phyloP scores from a whole-genome alignment of 2,113 vertebrate species.

The Nothoprocta perdicaria region DNA sequence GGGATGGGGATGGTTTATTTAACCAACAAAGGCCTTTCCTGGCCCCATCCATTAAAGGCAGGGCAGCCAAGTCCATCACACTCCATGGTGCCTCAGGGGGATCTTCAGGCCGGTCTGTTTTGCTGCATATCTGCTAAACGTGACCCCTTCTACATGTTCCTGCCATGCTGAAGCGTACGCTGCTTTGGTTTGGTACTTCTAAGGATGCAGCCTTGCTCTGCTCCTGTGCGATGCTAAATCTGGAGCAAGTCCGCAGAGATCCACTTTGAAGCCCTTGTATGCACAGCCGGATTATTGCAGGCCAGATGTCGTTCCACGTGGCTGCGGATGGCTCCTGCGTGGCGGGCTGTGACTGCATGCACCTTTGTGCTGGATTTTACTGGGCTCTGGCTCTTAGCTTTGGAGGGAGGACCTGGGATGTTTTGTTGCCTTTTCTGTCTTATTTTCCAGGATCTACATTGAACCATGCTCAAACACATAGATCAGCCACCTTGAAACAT shows the following conservation, averaged over 20 bases:
- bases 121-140: not conserved
- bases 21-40: not conserved
- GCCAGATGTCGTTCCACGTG: slow-evolving; percentile 43
- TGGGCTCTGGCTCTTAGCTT: not conserved
- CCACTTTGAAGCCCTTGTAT: not conserved
- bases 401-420: rapidly evolving
- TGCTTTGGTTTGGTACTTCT: not conserved
- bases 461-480: rapidly evolving
- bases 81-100: rapidly evolving
- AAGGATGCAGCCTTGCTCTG: not conserved
- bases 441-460: not conserved
- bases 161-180: not conserved
- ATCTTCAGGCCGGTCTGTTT: not conserved
- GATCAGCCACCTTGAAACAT: not conserved
- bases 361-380: not conserved
- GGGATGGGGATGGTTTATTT: not conserved
- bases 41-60: rapidly evolving
- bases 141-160: not conserved
- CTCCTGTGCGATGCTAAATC: slow-evolving; percentile 21
- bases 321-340: rapidly evolving
- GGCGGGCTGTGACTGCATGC: rapidly evolving
- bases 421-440: not conserved
- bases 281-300: slow-evolving; percentile 41
- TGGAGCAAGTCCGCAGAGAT: slow-evolving; percentile 49
- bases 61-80: rapidly evolving